Conservation (phyloP, 2,888 invertebrate genomes). For the Tachina fera region DNA sequence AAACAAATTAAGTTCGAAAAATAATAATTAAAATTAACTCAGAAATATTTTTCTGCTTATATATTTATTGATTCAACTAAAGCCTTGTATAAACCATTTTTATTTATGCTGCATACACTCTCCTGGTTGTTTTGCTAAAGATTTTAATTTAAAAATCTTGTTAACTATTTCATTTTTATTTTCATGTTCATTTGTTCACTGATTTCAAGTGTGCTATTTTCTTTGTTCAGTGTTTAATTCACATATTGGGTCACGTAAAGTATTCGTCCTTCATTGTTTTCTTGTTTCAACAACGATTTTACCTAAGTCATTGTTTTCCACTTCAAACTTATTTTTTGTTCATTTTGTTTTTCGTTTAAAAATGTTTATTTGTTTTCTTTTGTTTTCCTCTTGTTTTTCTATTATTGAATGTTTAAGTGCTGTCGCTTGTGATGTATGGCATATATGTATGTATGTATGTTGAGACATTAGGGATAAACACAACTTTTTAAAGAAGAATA, state of each 20-base stretch:
- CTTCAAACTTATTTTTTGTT: conserved; percentile 59
- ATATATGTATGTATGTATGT: conserved; percentile 6
- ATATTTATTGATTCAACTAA: not conserved
- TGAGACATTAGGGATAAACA: conserved; percentile 7
- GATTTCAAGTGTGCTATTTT: conserved; percentile 36
- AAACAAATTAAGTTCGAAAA: too few relatives aligned
- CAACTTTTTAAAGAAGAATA: not conserved
- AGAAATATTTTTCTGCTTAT: too few relatives aligned
- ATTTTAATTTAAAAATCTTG: conserved; percentile 48
- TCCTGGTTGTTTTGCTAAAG: not conserved
- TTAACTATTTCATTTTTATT: conserved; percentile 11
- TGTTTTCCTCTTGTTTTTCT: too few relatives aligned
- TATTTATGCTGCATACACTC: too few relatives aligned
- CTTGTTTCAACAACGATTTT: conserved; percentile 45
- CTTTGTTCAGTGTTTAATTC: not conserved
- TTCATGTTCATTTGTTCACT: conserved; percentile 27
- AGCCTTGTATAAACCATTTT: not conserved
- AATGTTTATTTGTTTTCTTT: conserved; percentile 16
- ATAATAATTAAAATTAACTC: too few relatives aligned
- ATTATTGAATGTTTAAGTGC: conserved; percentile 31
- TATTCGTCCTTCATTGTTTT: conserved; percentile 56
- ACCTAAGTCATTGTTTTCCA: conserved; percentile 58
- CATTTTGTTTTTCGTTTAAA: conserved; percentile 73
- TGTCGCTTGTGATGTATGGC: conserved; percentile 13
- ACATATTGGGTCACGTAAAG: conserved; percentile 53